Evolutionary conservation across 2,797 vertebrate genomes (phyloP).

Genomic region (Pipistrellus kuhlii): DNA sequence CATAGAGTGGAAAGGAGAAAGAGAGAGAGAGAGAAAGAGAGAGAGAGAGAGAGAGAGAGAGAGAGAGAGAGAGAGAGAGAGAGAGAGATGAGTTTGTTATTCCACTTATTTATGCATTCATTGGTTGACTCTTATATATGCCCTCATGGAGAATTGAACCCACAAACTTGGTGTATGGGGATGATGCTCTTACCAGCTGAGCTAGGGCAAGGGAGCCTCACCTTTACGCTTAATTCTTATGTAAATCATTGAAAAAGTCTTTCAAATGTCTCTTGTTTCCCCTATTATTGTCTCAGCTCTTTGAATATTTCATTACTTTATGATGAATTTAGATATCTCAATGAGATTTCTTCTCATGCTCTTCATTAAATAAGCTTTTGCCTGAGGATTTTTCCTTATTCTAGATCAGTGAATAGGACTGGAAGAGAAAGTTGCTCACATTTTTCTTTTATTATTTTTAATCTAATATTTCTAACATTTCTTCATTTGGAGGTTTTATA

Average conservation of each 20-base stretch:
- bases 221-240: neutral
- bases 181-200: neutral
- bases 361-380: neutral
- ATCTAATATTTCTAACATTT: neutral
- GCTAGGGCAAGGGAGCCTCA: neutral
- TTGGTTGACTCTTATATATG: neutral
- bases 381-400: neutral
- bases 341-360: neutral
- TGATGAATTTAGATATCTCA: neutral
- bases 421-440: neutral
- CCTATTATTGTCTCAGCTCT: neutral
- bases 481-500: neutral
- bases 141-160: neutral
- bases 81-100: neutral
- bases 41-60: neutral
- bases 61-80: neutral
- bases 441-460: neutral
- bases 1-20: too few relatives aligned
- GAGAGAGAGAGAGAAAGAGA: too few relatives aligned
- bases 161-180: neutral
- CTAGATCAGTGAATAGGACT: too few relatives aligned
- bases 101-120: neutral
- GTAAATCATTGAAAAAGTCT: constrained; percentile 3
- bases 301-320: constrained; percentile 21
- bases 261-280: neutral